Percentiles rank a stretch among this genome's conserved stretches.
Conservation (phyloP, 2,888 invertebrate species). For the Drosophila rellima region DNA sequence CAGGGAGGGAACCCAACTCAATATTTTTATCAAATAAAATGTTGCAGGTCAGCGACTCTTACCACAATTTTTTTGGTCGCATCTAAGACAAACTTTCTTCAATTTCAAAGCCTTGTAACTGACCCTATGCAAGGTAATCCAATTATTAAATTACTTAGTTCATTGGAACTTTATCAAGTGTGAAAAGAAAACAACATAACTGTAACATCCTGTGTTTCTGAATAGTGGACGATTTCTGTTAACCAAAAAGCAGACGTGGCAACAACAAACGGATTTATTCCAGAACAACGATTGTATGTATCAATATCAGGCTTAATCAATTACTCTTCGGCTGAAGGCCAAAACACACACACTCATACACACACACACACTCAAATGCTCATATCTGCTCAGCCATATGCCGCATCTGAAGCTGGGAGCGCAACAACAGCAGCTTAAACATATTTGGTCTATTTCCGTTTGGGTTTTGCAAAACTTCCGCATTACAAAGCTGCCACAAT, state of each 20-base stretch:
- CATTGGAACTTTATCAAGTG: background rate
- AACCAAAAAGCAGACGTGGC: slow-evolving; percentile 7
- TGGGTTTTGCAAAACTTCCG: slow-evolving; percentile 80
- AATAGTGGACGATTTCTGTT: slow-evolving; percentile 2
- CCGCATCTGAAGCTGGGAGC: slow-evolving; percentile 23
- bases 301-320: slow-evolving; percentile 50
- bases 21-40: too few species aligned
- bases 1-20: too few species aligned
- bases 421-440: slow-evolving; percentile 69
- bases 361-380: background rate
- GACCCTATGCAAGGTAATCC: background rate
- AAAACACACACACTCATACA: slow-evolving; percentile 13
- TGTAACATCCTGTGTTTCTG: slow-evolving; percentile 15
- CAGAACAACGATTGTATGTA: slow-evolving; percentile 24
- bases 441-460: slow-evolving; percentile 81
- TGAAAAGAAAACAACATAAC: slow-evolving; percentile 4
- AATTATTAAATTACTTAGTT: slow-evolving; percentile 3
- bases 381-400: slow-evolving; percentile 21
- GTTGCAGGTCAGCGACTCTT: too few species aligned
- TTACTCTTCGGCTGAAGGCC: slow-evolving; percentile 46
- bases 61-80: too few species aligned
- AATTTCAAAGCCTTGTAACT: too few species aligned
- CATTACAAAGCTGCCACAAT: slow-evolving; percentile 81
- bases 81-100: too few species aligned
- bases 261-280: slow-evolving; percentile 20